Conservation (phyloP, 35 echinoderm and acorn worm genomes). For the Holothuria glaberrima region DNA sequence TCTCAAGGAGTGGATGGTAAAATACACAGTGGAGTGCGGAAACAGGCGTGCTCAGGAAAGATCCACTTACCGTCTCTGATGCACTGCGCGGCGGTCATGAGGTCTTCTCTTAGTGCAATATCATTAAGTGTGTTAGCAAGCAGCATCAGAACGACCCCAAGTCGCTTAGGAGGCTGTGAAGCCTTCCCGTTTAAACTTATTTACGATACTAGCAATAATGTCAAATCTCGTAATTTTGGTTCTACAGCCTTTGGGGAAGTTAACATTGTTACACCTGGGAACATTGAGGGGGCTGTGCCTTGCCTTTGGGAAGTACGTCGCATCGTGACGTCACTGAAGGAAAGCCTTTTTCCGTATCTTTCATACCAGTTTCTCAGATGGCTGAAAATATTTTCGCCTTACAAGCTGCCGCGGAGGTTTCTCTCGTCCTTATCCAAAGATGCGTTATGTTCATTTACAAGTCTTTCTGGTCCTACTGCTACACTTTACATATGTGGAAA, state of each 20-base stretch:
- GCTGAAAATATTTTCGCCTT: constrained; percentile 26
- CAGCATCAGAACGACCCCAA: constrained; percentile 3
- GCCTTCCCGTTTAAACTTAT: constrained; percentile 33
- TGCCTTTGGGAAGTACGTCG: constrained; percentile 35
- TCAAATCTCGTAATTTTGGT: background rate
- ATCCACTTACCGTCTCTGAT: constrained; percentile 45
- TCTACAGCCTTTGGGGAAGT: background rate
- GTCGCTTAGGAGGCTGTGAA: constrained; percentile 1
- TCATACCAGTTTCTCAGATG: background rate
- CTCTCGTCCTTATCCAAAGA: constrained; percentile 1
- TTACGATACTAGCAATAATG: constrained; percentile 29
- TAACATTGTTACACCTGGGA: background rate
- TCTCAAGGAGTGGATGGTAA: background rate
- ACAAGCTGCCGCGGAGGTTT: constrained; percentile 1
- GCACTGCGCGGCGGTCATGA: constrained; percentile 12
- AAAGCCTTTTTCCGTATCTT: constrained; percentile 22
- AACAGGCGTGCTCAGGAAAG: constrained; percentile 34
- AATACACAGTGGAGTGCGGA: background rate
- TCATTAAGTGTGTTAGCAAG: constrained; percentile 4
- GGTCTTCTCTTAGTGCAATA: constrained; percentile 30
- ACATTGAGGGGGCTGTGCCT: constrained; percentile 46
- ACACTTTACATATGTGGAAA: constrained; percentile 40
- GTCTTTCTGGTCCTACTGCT: constrained; percentile 48
- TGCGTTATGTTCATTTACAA: constrained; percentile 40
- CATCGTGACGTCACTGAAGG: background rate